Evolutionary conservation across 2,113 vertebrate genomes (phyloP).

Genomic region (human (Homo sapiens)): GRCh38 chr9:27744001-27744500

Average conservation of each 20-base stretch:
- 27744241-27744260: not conserved
- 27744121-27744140: not conserved
- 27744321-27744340: not conserved
- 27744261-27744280: not conserved
- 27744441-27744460: not conserved
- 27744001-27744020: conserved; percentile 8
- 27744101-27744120: conserved; percentile 35
- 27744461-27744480: not conserved
- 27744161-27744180: not conserved
- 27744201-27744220: not conserved
- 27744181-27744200: not conserved
- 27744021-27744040: conserved; percentile 19
- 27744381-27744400: not conserved
- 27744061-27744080: conserved; percentile 4
- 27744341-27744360: not conserved
- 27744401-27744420: not conserved
- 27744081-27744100: conserved; percentile 5
- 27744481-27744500: not conserved
- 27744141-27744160: not conserved
- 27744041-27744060: conserved; percentile 38
- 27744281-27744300: not conserved
- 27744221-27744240: conserved; percentile 1
- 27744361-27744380: not conserved
- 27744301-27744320: not conserved
- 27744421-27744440: not conserved